phyloP scores from a whole-genome alignment of 2,113 vertebrate species.

The Electrona antarctica region DNA sequence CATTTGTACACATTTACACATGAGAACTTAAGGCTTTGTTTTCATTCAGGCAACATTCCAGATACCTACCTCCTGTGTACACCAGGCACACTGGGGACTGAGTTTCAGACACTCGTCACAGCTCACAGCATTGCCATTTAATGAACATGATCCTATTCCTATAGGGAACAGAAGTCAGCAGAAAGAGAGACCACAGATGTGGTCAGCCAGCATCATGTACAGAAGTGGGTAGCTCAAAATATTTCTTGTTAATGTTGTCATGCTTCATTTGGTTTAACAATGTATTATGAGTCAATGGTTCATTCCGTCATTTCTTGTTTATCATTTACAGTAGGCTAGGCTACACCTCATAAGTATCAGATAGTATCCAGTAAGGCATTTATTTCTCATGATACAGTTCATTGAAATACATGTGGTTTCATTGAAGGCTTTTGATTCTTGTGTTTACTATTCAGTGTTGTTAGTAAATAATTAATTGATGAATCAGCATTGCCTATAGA shows the following conservation, averaged over 20 bases:
- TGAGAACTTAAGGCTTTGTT: not conserved
- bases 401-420: too few species aligned
- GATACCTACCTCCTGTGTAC: slow-evolving; percentile 89
- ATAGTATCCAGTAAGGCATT: too few species aligned
- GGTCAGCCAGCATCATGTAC: not conserved
- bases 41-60: not conserved
- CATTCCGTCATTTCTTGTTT: too few species aligned
- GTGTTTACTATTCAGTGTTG: not conserved
- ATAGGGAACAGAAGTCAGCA: slow-evolving; percentile 27
- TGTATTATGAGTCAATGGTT: too few species aligned
- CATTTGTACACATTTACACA: not conserved
- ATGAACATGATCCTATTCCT: slow-evolving; percentile 84
- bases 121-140: slow-evolving; percentile 76
- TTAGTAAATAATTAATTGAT: not conserved
- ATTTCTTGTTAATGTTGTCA: too few species aligned
- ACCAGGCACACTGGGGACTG: slow-evolving; percentile 93
- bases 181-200: slow-evolving; percentile 7
- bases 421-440: too few species aligned
- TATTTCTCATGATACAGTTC: too few species aligned
- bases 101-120: slow-evolving; percentile 91
- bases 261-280: too few species aligned
- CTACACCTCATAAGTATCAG: too few species aligned
- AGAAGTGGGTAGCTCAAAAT: not conserved
- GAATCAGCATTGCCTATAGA: not conserved
- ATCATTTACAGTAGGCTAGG: too few species aligned